Evolutionary conservation across 2,113 vertebrate species (phyloP).

Genomic region (Zingel zingel): DNA sequence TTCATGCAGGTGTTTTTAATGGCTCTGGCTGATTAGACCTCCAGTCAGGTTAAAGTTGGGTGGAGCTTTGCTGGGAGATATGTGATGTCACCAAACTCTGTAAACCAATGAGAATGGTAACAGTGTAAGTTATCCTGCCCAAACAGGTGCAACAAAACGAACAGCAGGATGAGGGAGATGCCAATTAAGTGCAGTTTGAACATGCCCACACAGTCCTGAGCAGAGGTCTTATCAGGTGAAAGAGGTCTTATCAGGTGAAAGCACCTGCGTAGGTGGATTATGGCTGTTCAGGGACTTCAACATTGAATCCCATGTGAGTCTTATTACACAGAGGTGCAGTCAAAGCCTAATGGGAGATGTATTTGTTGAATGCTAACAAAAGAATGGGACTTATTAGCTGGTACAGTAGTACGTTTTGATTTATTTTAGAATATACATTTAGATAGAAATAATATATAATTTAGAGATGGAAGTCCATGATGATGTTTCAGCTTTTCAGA

Average conservation of each 20-base stretch:
- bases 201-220: background rate
- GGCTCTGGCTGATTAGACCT: background rate
- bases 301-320: background rate
- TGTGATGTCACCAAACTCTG: background rate
- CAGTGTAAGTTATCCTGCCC: background rate
- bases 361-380: background rate
- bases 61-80: background rate
- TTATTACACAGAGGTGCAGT: background rate
- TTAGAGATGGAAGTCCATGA: background rate
- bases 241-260: background rate
- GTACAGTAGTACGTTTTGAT: background rate
- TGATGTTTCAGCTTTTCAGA: background rate
- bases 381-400: background rate
- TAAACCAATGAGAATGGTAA: background rate
- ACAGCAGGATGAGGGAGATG: background rate
- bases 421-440: background rate
- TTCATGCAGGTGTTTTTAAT: background rate
- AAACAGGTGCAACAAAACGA: background rate
- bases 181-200: background rate
- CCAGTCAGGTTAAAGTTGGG: background rate
- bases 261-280: conserved; percentile 5
- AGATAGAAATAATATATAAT: background rate
- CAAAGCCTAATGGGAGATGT: background rate
- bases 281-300: background rate
- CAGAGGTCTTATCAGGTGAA: background rate